These are phyloP conservation scores for Erebia palarica DNA, from an alignment of 2,888 invertebrate species.

Conservation along the genomic window DNA sequence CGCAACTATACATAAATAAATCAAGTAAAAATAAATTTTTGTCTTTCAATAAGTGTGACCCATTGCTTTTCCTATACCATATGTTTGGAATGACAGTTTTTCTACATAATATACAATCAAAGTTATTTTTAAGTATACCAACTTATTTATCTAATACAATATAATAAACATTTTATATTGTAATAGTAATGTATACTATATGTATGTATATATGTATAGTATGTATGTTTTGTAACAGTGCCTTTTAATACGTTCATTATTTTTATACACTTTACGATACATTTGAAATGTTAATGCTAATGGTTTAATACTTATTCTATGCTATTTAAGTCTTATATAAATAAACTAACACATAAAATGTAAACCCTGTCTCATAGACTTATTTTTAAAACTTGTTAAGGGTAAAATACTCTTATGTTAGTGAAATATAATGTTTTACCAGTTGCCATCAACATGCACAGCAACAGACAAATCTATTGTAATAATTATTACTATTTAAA, in stretches of 20 bases:
- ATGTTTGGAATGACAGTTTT: conserved; percentile 5
- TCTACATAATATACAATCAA: not conserved
- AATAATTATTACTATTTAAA: not conserved
- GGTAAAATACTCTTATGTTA: not conserved
- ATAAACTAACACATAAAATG: not conserved
- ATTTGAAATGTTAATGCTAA: not conserved
- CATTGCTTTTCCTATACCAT: not conserved
- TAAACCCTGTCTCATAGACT: conserved; percentile 9
- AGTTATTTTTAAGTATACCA: not conserved
- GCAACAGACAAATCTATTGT: not conserved
- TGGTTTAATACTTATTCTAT: not conserved
- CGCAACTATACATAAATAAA: not conserved
- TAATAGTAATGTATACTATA: no score
- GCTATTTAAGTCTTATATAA: not conserved
- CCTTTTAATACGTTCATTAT: not conserved
- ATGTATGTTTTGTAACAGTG: no score
- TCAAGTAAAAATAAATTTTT: not conserved
- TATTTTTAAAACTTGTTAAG: not conserved
- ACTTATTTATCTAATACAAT: not conserved
- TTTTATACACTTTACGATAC: not conserved
- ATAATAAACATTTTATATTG: not conserved
- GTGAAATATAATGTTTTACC: not conserved
- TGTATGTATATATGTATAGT: no score
- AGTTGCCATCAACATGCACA: not conserved
- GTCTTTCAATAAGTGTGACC: not conserved